Evolutionary conservation across 2,797 vertebrate genomes (phyloP), one percentile per base, ranked within the genome.

Genomic region (Semotilus atromaculatus): DNA sequence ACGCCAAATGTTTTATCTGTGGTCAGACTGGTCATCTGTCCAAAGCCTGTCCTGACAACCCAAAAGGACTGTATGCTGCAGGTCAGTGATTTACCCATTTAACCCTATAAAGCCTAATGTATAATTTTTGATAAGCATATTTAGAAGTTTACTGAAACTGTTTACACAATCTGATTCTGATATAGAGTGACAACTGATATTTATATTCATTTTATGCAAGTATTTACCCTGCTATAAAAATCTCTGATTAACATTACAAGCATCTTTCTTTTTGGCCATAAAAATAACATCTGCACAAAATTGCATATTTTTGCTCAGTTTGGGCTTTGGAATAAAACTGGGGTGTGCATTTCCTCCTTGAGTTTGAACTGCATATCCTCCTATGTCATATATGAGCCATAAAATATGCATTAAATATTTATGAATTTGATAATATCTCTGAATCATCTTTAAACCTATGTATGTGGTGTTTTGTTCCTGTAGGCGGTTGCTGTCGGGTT

Each of bases 1-100:
- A 95, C 67, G 98, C 98, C 26, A 99, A 99, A 86, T 99, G 98
- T 91, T 99, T 99, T 92, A 97, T 98, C 93, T 99, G 98, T 79
- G 93, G 96, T 58, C 94, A 98, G 91, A 97, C 95, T 85, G 98
- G 98, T 0, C 98, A 99, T 87, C 85, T 99, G 8, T 98, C 98
- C 0, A 95, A 95, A 29, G 96, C 97, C 0, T 99, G 98, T 86
- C 96, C 97, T 0, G 97, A 99, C 82, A 99, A 99, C 86, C 97
- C 98, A 26, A 99, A 97, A 91, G 98, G 98, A 77, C 76, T 99
- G 3, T 99, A 99, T 84, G 97, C 97, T 1, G 92, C 96, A 93
- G 98, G 98, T 99, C 86, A 70, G 85, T 72, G 38, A 45, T 58
- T 16, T 55, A 7, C 3, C 26, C 0, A 1, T n/a, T 55, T 55